These are phyloP conservation scores for Bugulina stolonifera DNA, from an alignment of 2,888 invertebrate species.

Conservation along the genomic window DNA sequence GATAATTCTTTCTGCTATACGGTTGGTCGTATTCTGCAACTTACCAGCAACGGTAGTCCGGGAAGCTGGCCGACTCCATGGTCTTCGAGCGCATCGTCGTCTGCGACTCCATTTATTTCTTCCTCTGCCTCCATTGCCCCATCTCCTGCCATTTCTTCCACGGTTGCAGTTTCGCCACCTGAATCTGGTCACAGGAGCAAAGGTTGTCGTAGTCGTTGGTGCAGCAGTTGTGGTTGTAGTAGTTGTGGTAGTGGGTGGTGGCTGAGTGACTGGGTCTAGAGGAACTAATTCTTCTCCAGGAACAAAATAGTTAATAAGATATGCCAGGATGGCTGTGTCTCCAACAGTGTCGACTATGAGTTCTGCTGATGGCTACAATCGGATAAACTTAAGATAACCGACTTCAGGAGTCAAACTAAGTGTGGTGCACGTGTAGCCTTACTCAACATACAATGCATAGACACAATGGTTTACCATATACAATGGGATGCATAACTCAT, in stretches of 20 bases:
- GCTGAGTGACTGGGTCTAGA: background rate
- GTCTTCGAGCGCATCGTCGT: background rate
- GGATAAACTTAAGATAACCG: too few species aligned
- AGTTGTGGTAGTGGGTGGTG: background rate
- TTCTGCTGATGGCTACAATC: conserved; percentile 3
- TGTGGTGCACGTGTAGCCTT: too few species aligned
- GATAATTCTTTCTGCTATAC: too few species aligned
- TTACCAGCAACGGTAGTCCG: background rate
- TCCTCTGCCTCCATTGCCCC: background rate
- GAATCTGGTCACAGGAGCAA: background rate
- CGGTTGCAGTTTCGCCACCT: background rate
- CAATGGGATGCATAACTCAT: too few species aligned
- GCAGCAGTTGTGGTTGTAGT: background rate
- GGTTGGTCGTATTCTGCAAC: too few species aligned
- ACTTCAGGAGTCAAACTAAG: too few species aligned
- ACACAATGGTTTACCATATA: too few species aligned
- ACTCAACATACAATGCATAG: too few species aligned
- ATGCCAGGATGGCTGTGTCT: conserved; percentile 10
- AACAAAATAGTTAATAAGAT: conserved; percentile 13
- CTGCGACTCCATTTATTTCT: background rate
- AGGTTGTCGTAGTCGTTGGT: background rate
- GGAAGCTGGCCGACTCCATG: background rate
- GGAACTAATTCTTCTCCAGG: background rate
- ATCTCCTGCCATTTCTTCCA: too few species aligned
- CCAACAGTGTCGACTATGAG: conserved; percentile 21